These are phyloP conservation scores for Electrona antarctica DNA, from an alignment of 2,113 vertebrate species.

Conservation along the genomic window DNA sequence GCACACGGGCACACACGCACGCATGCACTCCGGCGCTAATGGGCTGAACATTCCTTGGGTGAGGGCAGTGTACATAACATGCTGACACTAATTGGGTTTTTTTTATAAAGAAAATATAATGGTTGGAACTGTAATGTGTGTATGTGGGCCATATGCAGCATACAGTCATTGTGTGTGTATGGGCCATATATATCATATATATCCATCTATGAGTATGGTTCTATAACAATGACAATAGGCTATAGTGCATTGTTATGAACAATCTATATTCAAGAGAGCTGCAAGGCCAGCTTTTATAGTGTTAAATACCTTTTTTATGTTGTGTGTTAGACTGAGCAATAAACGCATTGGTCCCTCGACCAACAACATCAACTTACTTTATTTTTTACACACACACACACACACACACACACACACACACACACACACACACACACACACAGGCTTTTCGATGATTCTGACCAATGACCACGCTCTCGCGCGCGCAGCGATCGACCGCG, in stretches of 20 bases:
- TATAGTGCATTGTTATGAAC: neutral
- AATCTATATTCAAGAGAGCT: slow-evolving; percentile 41
- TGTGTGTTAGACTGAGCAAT: slow-evolving; percentile 80
- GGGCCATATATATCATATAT: slow-evolving; percentile 48
- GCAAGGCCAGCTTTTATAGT: slow-evolving; percentile 39
- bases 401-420: slow-evolving; percentile 5
- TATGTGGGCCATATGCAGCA: slow-evolving; percentile 53
- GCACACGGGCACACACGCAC: slow-evolving; percentile 24
- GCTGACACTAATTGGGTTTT: slow-evolving; percentile 35
- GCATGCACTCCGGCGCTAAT: slow-evolving; percentile 27
- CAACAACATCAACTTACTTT: slow-evolving; percentile 54
- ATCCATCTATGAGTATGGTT: slow-evolving; percentile 20
- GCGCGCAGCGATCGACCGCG: slow-evolving; percentile 15
- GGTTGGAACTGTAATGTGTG: slow-evolving; percentile 41
- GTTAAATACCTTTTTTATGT: slow-evolving; percentile 40
- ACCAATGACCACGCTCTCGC: slow-evolving; percentile 14
- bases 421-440: slow-evolving; percentile 9
- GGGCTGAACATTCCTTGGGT: slow-evolving; percentile 42
- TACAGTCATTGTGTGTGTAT: slow-evolving; percentile 37
- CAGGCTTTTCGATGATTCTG: slow-evolving; percentile 34
- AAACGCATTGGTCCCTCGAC: slow-evolving; percentile 68
- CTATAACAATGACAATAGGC: neutral
- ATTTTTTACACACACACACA: slow-evolving; percentile 20
- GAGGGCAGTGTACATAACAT: slow-evolving; percentile 50
- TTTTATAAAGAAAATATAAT: neutral